These are phyloP conservation scores for Callinectes sapidus DNA, from an alignment of 2,888 invertebrate species.

Conservation along the genomic window DNA sequence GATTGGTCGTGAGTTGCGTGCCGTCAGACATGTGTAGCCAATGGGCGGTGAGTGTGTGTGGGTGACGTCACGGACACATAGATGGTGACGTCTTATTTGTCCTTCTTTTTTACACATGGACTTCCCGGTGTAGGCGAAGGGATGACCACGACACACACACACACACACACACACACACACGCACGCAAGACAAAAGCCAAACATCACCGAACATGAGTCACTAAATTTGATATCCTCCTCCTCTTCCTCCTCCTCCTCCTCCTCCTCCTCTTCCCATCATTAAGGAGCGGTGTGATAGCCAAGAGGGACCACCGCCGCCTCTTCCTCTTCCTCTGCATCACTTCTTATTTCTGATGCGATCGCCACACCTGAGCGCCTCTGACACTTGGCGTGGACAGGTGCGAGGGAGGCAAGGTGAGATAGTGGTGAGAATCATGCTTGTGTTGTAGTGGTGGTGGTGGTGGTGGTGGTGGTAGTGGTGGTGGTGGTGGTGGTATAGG, in stretches of 20 bases:
- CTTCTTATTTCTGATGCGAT: background rate
- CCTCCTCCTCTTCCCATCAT: background rate
- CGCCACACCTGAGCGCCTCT: background rate
- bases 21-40: background rate
- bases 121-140: background rate
- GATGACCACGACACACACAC: constrained; percentile 32
- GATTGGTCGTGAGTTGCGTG: background rate
- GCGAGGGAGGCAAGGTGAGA: background rate
- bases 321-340: background rate
- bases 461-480: background rate
- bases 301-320: background rate
- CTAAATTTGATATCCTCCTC: background rate
- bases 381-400: background rate
- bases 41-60: background rate
- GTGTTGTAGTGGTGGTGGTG: background rate
- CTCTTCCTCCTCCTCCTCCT: background rate
- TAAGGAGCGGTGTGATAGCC: too few species aligned
- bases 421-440: background rate
- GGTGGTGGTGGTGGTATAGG: background rate
- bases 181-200: background rate
- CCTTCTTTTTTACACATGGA: background rate
- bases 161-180: constrained; percentile 31
- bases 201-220: constrained; percentile 13
- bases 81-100: background rate
- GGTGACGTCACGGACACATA: background rate